These are phyloP conservation scores for Hesperia comma DNA, from an alignment of 2,888 invertebrate genomes.

Conservation along the genomic window DNA sequence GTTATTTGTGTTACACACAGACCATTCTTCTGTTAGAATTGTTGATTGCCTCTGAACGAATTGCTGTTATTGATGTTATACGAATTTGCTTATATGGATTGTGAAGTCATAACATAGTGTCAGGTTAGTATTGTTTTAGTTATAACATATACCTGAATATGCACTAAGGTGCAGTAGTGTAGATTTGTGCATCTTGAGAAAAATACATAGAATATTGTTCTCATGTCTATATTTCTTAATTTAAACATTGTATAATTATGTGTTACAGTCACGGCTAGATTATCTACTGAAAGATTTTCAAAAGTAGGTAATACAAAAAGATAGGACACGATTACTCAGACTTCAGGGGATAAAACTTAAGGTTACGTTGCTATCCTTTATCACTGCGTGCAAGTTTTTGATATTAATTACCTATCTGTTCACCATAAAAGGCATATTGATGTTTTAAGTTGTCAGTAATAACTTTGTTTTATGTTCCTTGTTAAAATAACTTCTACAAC, in stretches of 20 bases:
- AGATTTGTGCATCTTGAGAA: too few relatives aligned
- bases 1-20: slow-evolving; percentile 7
- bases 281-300: too few relatives aligned
- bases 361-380: slow-evolving; percentile 5
- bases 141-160: too few relatives aligned
- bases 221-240: too few relatives aligned
- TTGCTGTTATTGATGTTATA: neutral
- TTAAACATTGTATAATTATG: too few relatives aligned
- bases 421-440: slow-evolving; percentile 11
- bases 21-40: slow-evolving; percentile 9
- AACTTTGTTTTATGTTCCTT: slow-evolving; percentile 4
- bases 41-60: slow-evolving; percentile 5
- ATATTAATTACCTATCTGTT: slow-evolving; percentile 6
- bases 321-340: too few relatives aligned
- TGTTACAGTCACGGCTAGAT: too few relatives aligned
- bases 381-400: slow-evolving; percentile 11
- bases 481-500: neutral
- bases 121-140: too few relatives aligned
- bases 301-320: too few relatives aligned
- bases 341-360: neutral
- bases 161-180: too few relatives aligned
- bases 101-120: too few relatives aligned
- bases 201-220: too few relatives aligned
- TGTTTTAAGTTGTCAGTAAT: slow-evolving; percentile 13
- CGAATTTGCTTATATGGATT: neutral